These are phyloP conservation scores for Gymnocypris eckloni DNA, from an alignment of 2,797 vertebrate genomes.

Conservation along the genomic window DNA sequence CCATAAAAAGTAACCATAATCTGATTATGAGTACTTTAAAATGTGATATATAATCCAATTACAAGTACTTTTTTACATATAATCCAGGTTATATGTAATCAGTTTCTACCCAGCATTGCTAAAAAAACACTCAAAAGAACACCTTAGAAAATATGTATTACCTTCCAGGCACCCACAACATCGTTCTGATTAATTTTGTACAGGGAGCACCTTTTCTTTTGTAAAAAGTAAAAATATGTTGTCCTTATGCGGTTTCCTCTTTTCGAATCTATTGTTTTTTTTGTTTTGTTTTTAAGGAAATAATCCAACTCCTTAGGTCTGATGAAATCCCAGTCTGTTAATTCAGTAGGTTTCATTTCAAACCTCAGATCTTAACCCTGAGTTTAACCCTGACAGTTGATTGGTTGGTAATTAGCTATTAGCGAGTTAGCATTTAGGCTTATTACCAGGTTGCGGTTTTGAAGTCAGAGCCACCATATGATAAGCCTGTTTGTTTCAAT, in stretches of 20 bases:
- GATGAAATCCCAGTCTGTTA: slow-evolving; percentile 45
- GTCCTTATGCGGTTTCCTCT: no score
- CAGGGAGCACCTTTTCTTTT: background rate
- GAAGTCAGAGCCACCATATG: slow-evolving; percentile 70
- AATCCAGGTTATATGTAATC: no score
- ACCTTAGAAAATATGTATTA: background rate
- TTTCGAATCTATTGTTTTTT: background rate
- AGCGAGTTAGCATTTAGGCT: slow-evolving; percentile 72
- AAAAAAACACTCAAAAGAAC: background rate
- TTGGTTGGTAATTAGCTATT: slow-evolving; percentile 76
- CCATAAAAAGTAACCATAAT: no score
- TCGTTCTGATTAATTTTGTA: background rate
- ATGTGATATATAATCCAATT: background rate
- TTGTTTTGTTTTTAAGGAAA: background rate
- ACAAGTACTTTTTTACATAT: no score
- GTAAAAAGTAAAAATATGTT: background rate
- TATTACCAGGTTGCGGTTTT: slow-evolving; percentile 73
- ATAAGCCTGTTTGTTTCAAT: slow-evolving; percentile 73
- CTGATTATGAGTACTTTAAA: background rate
- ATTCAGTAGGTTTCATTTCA: slow-evolving; percentile 71
- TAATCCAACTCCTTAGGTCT: background rate
- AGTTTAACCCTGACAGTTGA: slow-evolving; percentile 70
- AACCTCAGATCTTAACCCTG: slow-evolving; percentile 67
- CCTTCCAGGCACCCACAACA: background rate
- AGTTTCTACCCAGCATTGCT: no score